Evolutionary conservation across 2,888 invertebrate species (phyloP).

Genomic region (Leucophenga montana): DNA sequence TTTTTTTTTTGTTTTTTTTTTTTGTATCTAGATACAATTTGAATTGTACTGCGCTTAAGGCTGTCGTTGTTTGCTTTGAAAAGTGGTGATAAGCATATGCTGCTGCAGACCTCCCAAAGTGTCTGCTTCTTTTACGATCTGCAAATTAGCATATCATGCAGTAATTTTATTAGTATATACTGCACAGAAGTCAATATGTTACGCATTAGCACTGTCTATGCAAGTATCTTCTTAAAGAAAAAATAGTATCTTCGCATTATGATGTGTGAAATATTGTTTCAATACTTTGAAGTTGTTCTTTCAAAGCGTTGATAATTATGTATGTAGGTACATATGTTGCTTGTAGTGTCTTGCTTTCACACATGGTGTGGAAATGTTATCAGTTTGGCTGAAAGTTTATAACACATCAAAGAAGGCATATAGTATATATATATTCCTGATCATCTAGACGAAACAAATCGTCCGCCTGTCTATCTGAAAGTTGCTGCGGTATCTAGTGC

Average conservation of each 20-base stretch:
- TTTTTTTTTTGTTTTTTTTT: background rate
- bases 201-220: background rate
- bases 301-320: background rate
- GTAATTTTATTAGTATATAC: background rate
- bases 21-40: background rate
- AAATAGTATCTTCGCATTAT: background rate
- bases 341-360: no score
- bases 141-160: slow-evolving; percentile 57
- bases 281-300: background rate
- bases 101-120: slow-evolving; percentile 43
- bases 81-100: slow-evolving; percentile 5
- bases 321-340: no score
- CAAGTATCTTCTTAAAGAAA: no score
- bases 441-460: no score
- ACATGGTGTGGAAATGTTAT: no score
- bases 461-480: no score
- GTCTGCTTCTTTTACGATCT: slow-evolving; percentile 64
- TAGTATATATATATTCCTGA: no score
- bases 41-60: no score
- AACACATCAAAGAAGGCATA: no score
- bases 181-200: slow-evolving; percentile 5
- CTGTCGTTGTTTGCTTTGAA: background rate
- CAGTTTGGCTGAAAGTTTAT: no score
- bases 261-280: background rate
- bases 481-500: no score